Evolutionary conservation across 2,888 invertebrate genomes (phyloP), one percentile per base, ranked within the genome.

Genomic region (Caenorhabditis sulstoni): DNA sequence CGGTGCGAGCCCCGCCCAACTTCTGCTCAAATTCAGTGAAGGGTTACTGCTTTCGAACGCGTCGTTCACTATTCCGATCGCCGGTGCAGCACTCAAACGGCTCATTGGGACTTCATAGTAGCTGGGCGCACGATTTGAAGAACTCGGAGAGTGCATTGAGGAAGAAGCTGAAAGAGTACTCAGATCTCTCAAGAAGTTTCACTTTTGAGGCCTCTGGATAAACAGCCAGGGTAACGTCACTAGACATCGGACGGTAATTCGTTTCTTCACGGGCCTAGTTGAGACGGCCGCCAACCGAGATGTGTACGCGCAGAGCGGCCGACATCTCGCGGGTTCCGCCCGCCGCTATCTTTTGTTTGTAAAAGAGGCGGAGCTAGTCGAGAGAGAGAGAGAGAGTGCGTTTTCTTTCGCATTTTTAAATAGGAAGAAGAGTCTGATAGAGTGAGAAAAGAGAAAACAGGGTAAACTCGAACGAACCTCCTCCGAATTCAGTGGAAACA

Each of bases 161-260:
- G 71, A 71, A 44, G 74, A 62, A 11, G 73, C 67, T 74, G 59
- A 73, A 78, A 65, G 8, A 29, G 45, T 3, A 37, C 57, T 41
- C 45, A 52, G 45, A 65, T 18, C 4, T 23, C 9, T 53, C 44
- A 39, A 23, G 50, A 65, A 65, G 44, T 57, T 55, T 23, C 0
- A 16, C 8, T 23, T 44, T 64, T 45, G 29, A 29, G 62, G 78
- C 78, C 78, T 78, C 78, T 73, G 78, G 55, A 71, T 57, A 71
- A 78, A 71, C 71, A 71, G 71, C 78, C 22, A 44, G 47, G 20
- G n/a, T 77, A 67, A 16, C 78, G 78, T 78, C 78, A 78, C 23
- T 37, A 8, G n/a, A 18, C 22, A 57, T 78, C 71, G 57, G 78
- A 78, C 78, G 78, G 78, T 78, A 78, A 78, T 78, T 78, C 71